Base-by-base conservation (phyloP, 2,888 invertebrate species). In the Rhagophthalmus giganteus region DNA sequence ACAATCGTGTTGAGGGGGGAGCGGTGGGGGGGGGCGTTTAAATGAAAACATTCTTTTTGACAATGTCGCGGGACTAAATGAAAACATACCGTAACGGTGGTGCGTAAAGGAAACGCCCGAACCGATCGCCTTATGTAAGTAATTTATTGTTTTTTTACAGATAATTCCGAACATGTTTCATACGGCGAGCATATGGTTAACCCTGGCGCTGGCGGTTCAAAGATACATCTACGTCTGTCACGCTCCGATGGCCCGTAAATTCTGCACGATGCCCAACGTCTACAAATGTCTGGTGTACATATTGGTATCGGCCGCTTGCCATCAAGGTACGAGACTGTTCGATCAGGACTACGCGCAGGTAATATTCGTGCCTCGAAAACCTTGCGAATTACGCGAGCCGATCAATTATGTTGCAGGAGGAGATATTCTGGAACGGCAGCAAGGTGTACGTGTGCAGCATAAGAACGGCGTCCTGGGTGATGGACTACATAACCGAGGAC, bases 151-250 rank as follows among this genome's bases (percentile, higher is more conserved):
- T 9, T 32, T 27, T 35, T 54, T 49, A 0, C 77, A 86, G 80
- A 80, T 82, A 61, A 81, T 93, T 59, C 93, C 93, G 12, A 88
- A 89, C 12, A 83, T 93, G 76, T 94, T 94, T 74, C 95, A 95
- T 76, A 94, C 94, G 2, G 92, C 94, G 2, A 92, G 93, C 61
- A 93, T 94, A 55, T 95, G 94, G 94, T 76, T 95, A 63, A 95
- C 95, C 0, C 78, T 95, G 59, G 88, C 92, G 0, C 76, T 96
- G 54, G 95, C 95, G 0, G 88, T 90, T 10, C 96, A 96, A 76
- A 80, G 95, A 68, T 96, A 94, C 78, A 90, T 96, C 65, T 96
- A 94, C 75, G 94, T 96, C 1, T 95, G 94, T 68, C 94, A 94
- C 73, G 92, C 94, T 0, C 87, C 92, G 0, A 81, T 88, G 54